Conservation (phyloP, 2,888 invertebrate species). For the Polydrusus pterygomalis region DNA sequence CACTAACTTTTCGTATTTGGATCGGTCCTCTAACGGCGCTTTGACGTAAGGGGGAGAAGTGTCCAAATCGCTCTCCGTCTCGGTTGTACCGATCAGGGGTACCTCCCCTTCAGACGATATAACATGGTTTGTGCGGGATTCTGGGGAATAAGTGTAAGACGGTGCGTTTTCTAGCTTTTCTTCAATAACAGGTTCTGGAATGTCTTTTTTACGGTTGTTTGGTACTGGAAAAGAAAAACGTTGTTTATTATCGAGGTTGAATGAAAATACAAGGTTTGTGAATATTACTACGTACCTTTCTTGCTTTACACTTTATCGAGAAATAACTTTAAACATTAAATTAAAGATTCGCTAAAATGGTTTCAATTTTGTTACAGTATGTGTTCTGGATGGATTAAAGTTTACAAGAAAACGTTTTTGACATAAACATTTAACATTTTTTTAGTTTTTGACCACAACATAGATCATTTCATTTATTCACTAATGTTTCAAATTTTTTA, state of each 20-base stretch:
- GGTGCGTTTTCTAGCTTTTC: slow-evolving; percentile 51
- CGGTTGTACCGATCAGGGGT: slow-evolving; percentile 69
- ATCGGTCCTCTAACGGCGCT: slow-evolving; percentile 82
- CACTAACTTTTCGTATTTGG: slow-evolving; percentile 85
- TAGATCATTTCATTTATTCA: no score
- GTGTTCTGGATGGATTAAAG: no score
- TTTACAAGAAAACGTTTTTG: no score
- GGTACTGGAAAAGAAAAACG: slow-evolving; percentile 21
- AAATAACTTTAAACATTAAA: slow-evolving; percentile 3
- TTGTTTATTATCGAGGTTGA: neutral
- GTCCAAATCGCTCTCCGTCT: slow-evolving; percentile 64
- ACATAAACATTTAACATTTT: no score
- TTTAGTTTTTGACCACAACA: no score
- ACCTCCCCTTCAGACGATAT: slow-evolving; percentile 70
- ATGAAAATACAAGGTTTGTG: neutral
- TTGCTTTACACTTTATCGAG: slow-evolving; percentile 10
- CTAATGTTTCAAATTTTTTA: no score
- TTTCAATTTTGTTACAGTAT: no score
- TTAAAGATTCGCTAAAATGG: no score
- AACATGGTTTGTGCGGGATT: slow-evolving; percentile 51
- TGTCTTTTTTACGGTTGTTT: slow-evolving; percentile 43
- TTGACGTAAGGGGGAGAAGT: slow-evolving; percentile 76
- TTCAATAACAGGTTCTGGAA: slow-evolving; percentile 62
- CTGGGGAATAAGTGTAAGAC: slow-evolving; percentile 67
- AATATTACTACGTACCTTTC: slow-evolving; percentile 28